Evolutionary conservation across 2,888 invertebrate species (phyloP).

Genomic region (Apamea sordens): DNA sequence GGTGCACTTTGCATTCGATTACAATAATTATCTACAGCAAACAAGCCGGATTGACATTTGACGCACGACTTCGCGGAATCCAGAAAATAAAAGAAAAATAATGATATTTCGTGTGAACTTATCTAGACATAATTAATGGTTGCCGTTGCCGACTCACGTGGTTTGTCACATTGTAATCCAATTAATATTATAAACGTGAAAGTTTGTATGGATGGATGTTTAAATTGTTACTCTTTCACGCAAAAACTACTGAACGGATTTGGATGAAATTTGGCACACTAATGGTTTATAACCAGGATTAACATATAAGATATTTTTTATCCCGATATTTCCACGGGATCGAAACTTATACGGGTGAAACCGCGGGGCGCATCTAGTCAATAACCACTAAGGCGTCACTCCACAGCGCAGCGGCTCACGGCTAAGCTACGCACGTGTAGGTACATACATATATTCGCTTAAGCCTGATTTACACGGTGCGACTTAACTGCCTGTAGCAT

Average conservation of each 20-base stretch:
- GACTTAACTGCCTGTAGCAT: background rate
- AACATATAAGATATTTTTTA: too few relatives aligned
- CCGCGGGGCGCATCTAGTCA: too few relatives aligned
- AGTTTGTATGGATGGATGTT: too few relatives aligned
- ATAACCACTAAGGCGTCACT: background rate
- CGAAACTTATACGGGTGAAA: too few relatives aligned
- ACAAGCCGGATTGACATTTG: conserved; percentile 25
- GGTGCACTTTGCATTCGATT: conserved; percentile 49
- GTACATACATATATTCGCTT: background rate
- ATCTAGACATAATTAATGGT: conserved; percentile 23
- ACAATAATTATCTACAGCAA: conserved; percentile 2
- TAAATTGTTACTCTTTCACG: too few relatives aligned
- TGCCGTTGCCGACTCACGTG: conserved; percentile 24
- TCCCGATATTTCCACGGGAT: background rate
- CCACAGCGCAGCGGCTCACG: background rate
- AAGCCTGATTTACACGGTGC: background rate
- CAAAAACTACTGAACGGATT: too few relatives aligned
- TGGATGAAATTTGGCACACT: too few relatives aligned
- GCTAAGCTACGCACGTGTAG: background rate
- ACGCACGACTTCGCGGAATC: conserved; percentile 27
- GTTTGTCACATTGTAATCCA: background rate
- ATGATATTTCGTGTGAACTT: conserved; percentile 29
- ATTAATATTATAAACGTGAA: too few relatives aligned
- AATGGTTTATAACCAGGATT: too few relatives aligned
- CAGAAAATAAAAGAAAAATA: conserved; percentile 35